Evolutionary conservation across 2,113 vertebrate genomes (phyloP), one percentile per base, ranked within the genome.

Genomic region (Entelurus aequoreus): DNA sequence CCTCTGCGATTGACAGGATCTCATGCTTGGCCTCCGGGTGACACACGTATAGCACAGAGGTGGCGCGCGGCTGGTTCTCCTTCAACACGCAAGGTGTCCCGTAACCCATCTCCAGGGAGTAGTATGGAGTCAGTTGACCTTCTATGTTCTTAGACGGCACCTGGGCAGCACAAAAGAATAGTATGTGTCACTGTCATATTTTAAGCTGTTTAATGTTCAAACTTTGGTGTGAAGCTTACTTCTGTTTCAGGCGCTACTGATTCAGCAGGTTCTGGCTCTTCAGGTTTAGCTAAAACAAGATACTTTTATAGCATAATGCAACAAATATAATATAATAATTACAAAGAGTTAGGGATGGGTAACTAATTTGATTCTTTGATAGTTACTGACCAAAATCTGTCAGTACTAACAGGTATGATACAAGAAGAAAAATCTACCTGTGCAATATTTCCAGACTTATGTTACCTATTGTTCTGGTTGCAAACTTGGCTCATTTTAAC

Each of bases 11-110:
- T 0, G 96, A 99, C 53, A 98, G 86, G 82, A 99, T 96, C 88
- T 99, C 97, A 1, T 99, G 95, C 74, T 98, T 98, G 65, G 97
- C 95, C 77, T 98, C 96, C 0, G 96, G 97, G 52, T 99, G 96
- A 74, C 97, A 99, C 76, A 99, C 92, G 36, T 99, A 99, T 88
- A 99, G 87, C 55, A 99, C 91, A 0, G 92, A 90, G 19, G 94
- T 92, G 55, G 91, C 89, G 60, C 97, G 91, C 59, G 95, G 93
- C 40, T 86, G 53, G 84, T 96, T 92, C 74, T 95, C 91, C 75
- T 93, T 94, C 86, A 99, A 85, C 74, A 88, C 90, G 67, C 96
- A 99, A 1, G 94, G 93, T 0, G 96, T 99, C 65, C 97, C 97
- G 0, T 97, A 95, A 48, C 92, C 93, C 95, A 99, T 94, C 65